These are phyloP conservation scores for Zele albiditarsus DNA, from an alignment of 2,888 invertebrate species.

Conservation along the genomic window DNA sequence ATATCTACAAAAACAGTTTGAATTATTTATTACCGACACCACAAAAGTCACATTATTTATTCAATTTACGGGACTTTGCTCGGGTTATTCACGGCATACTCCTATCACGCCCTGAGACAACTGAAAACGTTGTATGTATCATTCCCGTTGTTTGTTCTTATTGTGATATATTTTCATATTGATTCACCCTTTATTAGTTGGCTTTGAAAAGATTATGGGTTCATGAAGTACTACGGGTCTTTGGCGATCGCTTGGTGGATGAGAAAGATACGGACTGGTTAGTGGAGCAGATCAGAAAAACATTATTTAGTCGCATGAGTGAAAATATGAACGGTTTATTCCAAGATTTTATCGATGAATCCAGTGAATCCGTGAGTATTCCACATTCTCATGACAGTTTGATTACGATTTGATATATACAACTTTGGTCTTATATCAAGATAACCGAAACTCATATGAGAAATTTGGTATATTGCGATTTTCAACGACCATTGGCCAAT, in stretches of 20 bases:
- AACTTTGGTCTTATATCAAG: conserved; percentile 68
- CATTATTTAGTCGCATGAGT: conserved; percentile 77
- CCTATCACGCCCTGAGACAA: conserved; percentile 90
- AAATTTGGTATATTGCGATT: conserved; percentile 94
- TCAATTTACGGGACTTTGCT: conserved; percentile 94
- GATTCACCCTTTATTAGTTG: conserved; percentile 72
- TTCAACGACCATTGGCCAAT: conserved; percentile 93
- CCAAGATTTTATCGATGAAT: conserved; percentile 74
- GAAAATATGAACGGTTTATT: conserved; percentile 84
- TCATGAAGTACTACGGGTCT: conserved; percentile 93
- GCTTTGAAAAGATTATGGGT: conserved; percentile 95
- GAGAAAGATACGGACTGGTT: conserved; percentile 88
- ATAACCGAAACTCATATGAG: conserved; percentile 88
- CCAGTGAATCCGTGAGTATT: conserved; percentile 37
- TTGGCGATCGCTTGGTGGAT: conserved; percentile 93
- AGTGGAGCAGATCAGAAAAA: conserved; percentile 79
- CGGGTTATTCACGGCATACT: conserved; percentile 89
- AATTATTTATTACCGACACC: conserved; percentile 90
- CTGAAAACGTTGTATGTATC: conserved; percentile 78
- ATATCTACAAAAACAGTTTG: conserved; percentile 88
- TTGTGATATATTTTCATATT: neutral
- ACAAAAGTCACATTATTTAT: conserved; percentile 94
- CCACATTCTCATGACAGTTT: no score
- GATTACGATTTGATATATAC: no score
- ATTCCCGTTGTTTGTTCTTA: neutral